Conservation (phyloP, 1,140 invertebrate genomes). For the Uloborus diversus region DNA sequence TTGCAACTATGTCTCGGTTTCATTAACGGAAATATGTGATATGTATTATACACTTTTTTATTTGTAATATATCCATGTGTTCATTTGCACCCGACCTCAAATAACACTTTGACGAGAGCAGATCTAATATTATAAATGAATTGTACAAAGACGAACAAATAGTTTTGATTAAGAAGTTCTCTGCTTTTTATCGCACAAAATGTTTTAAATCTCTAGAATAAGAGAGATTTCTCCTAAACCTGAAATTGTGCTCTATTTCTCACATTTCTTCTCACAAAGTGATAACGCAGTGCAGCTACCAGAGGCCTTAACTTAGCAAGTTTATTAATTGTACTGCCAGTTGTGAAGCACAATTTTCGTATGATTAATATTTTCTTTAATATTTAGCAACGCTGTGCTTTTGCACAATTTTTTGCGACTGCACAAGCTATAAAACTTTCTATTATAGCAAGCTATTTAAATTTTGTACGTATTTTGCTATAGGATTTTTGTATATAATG, state of each 20-base stretch:
- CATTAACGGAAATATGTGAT: too few relatives aligned
- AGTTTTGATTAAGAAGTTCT: neutral
- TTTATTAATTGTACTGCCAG: constrained; percentile 9
- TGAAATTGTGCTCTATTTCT: neutral
- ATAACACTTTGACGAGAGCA: neutral
- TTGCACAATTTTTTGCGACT: neutral
- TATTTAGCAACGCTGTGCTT: neutral
- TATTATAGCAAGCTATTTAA: too few relatives aligned
- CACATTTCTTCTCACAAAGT: neutral
- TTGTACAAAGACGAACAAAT: neutral
- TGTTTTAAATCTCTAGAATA: neutral
- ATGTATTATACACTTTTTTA: too few relatives aligned
- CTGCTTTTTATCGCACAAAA: neutral
- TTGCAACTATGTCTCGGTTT: too few relatives aligned
- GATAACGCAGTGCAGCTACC: neutral
- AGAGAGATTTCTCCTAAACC: neutral
- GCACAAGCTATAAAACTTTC: too few relatives aligned
- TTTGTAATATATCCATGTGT: too few relatives aligned
- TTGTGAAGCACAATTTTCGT: constrained; percentile 3
- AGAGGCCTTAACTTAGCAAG: constrained; percentile 17
- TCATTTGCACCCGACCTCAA: too few relatives aligned
- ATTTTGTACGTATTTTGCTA: too few relatives aligned
- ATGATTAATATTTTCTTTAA: neutral
- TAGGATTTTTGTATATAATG: too few relatives aligned
- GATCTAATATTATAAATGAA: neutral